Base-by-base conservation (phyloP, 2,888 invertebrate species). In the Hydriomena furcata region DNA sequence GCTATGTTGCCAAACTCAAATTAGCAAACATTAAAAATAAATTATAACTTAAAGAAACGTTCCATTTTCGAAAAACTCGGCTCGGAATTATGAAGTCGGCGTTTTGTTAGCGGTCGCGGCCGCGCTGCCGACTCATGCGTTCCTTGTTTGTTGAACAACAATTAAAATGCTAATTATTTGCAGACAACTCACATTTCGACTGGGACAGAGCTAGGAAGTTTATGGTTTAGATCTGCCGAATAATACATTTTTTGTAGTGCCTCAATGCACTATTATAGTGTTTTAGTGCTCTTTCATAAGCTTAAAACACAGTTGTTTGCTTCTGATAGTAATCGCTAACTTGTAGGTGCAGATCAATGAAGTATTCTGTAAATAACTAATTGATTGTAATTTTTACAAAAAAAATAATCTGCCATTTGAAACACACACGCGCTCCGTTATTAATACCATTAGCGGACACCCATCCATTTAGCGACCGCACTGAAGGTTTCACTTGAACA, bases 151-250 rank as follows among this genome's bases (percentile, higher is more conserved):
- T 61, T 63, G 63, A 55, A 64, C 61, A 54, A 76, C 80, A 80
- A 82, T 82, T 82, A 79, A 82, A 80, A 82, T 82, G 82, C 76
- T 80, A 82, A 82, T 82, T 82, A 78, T 82, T 82, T 74, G 80
- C 72, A 68, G 73, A 78, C 77, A 68, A 71, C 66, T 76, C 74
- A 63, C 62, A 76, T 70, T 73, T 70, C 58, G 63, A 59, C 60
- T 61, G 62, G 54, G 53, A 43, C 54, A 62, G 68, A 66, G 64
- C 59, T 68, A 66, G 55, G 65, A 68, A 51, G 10, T 28, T 48
- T 30, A 41, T 8, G n/a, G 10, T 44, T 45, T 51, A 60, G 57
- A 57, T 13, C 43, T 52, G 13, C 8, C 24, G n/a, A 21, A 2
- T 1, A 21, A 8, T 34, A 7, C 5, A 21, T 1, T 7, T n/a